Evolutionary conservation across 2,797 vertebrate genomes (phyloP).

Genomic region (Syngnathus rostellatus): DNA sequence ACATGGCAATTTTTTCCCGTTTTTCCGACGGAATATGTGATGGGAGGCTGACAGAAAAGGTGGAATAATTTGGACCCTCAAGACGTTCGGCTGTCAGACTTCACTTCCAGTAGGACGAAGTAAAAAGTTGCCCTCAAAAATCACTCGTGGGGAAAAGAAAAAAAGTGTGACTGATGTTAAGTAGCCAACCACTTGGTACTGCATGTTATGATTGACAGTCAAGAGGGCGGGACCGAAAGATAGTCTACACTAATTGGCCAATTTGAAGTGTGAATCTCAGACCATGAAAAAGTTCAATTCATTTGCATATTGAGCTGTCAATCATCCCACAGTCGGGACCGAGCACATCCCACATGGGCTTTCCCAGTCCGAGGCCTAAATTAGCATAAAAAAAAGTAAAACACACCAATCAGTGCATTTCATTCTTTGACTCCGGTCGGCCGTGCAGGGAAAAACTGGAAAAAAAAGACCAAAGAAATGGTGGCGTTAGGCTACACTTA

Average conservation of each 20-base stretch:
- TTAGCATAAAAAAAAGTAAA: neutral
- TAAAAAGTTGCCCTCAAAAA: neutral
- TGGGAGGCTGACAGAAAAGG: conserved; percentile 1
- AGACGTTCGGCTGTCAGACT: neutral
- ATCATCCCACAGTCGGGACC: neutral
- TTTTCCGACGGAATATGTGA: neutral
- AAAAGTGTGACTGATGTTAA: too few relatives aligned
- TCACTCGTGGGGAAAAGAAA: neutral
- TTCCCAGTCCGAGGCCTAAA: neutral
- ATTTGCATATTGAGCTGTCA: neutral
- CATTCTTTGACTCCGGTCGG: neutral
- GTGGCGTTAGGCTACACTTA: neutral
- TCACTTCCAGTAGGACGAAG: neutral
- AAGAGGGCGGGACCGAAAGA: neutral
- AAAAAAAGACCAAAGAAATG: neutral
- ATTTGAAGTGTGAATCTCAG: neutral
- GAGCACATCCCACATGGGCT: neutral
- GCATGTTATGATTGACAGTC: neutral
- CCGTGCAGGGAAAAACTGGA: neutral
- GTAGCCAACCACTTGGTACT: neutral
- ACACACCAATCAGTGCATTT: neutral
- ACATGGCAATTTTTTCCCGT: neutral
- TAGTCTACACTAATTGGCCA: neutral
- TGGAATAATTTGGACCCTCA: conserved; percentile 1
- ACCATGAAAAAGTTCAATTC: neutral